Evolutionary conservation across 2,888 invertebrate species (phyloP).

Genomic region (Cephalotes varians): DNA sequence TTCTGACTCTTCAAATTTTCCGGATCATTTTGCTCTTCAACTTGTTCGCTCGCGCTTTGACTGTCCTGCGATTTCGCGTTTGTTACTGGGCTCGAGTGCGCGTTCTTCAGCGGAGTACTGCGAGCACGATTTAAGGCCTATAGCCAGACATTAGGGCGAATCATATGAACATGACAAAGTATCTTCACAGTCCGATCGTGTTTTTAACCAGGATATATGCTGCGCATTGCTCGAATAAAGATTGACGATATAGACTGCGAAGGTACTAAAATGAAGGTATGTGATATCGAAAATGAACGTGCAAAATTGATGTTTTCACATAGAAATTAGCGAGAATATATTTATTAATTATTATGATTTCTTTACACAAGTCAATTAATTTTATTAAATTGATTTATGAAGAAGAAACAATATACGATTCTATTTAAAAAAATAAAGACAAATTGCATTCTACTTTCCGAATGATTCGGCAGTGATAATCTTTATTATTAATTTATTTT

Average conservation of each 20-base stretch:
- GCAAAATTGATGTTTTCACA: slow-evolving; percentile 41
- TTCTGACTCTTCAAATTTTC: slow-evolving; percentile 62
- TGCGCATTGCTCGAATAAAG: not conserved
- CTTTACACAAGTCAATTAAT: not conserved
- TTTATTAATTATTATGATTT: not conserved
- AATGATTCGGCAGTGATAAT: not conserved
- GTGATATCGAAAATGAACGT: slow-evolving; percentile 68
- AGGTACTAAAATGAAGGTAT: slow-evolving; percentile 70
- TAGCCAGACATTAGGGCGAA: slow-evolving; percentile 85
- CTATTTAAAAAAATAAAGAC: not conserved
- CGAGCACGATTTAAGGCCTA: slow-evolving; percentile 85
- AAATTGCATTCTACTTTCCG: not conserved
- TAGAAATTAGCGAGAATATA: slow-evolving; percentile 21
- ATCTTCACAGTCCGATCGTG: slow-evolving; percentile 81
- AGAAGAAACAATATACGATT: not conserved
- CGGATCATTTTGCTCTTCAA: slow-evolving; percentile 64
- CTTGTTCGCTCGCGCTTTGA: slow-evolving; percentile 57
- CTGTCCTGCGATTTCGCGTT: slow-evolving; percentile 77
- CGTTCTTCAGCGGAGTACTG: slow-evolving; percentile 84
- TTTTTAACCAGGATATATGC: slow-evolving; percentile 71
- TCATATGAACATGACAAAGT: slow-evolving; percentile 84
- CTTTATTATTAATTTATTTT: not conserved
- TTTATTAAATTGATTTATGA: not conserved
- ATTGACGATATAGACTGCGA: slow-evolving; percentile 72
- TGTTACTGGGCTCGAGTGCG: slow-evolving; percentile 81